Percentiles rank a stretch among this genome's conserved stretches.
These are phyloP conservation scores for Gobio occitaniae DNA, from an alignment of 2,797 vertebrate species.

Conservation along the genomic window DNA sequence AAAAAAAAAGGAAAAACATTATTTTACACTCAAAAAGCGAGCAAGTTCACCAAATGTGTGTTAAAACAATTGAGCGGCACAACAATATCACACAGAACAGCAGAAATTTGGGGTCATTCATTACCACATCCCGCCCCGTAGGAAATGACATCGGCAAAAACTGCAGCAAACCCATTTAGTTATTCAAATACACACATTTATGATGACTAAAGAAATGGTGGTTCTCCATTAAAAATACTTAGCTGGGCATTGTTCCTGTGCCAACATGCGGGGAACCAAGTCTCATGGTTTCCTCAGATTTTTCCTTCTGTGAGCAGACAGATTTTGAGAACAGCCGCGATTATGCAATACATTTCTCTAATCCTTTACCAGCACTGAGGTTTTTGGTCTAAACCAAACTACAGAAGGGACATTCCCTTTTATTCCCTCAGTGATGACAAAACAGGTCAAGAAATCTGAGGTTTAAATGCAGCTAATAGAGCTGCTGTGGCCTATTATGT, in stretches of 20 bases:
- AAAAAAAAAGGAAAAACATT: slow-evolving; percentile 24
- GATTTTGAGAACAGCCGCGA: neutral
- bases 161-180: slow-evolving; percentile 11
- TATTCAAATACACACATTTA: slow-evolving; percentile 44
- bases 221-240: slow-evolving; percentile 26
- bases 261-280: slow-evolving; percentile 41
- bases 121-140: slow-evolving; percentile 51
- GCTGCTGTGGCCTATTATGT: neutral
- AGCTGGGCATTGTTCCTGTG: slow-evolving; percentile 19
- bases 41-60: neutral
- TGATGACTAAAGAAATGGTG: slow-evolving; percentile 41
- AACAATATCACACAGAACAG: slow-evolving; percentile 37
- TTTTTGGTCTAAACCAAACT: slow-evolving; percentile 20
- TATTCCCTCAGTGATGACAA: neutral
- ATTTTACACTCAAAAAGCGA: slow-evolving; percentile 20
- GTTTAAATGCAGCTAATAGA: neutral
- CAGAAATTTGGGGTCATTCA: slow-evolving; percentile 24
- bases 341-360: slow-evolving; percentile 1
- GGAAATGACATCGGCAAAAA: slow-evolving; percentile 48
- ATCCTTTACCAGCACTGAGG: slow-evolving; percentile 24
- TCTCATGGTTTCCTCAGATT: slow-evolving; percentile 23
- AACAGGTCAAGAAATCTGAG: neutral
- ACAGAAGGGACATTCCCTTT: slow-evolving; percentile 13
- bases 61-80: slow-evolving; percentile 10
- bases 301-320: slow-evolving; percentile 15